phyloP scores from a whole-genome alignment of 2,797 vertebrate genomes.

The Ispidina lecontei region DNA sequence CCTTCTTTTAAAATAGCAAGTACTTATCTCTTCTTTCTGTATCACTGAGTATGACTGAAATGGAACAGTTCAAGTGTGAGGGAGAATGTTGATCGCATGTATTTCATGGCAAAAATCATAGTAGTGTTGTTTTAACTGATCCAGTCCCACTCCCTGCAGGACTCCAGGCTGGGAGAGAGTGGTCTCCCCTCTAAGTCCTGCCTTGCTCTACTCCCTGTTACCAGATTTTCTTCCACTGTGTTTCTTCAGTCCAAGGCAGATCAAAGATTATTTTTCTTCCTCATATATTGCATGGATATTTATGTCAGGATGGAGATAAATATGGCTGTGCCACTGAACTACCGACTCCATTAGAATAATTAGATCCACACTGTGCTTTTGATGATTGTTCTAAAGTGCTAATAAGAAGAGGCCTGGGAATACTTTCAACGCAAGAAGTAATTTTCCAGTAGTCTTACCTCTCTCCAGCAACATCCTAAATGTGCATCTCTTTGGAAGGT shows the following conservation, averaged over 20 bases:
- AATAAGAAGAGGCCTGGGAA: neutral
- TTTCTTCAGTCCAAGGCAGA: neutral
- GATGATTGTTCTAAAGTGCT: neutral
- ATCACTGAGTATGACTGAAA: neutral
- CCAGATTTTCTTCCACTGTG: neutral
- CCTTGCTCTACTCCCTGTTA: accelerated
- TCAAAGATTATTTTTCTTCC: neutral
- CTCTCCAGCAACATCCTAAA: neutral
- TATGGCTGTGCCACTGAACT: neutral
- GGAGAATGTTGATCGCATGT: neutral
- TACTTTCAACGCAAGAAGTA: neutral
- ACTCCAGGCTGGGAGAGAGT: neutral
- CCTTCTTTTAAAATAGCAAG: neutral
- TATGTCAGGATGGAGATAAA: neutral
- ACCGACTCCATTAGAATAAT: neutral
- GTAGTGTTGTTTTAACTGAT: neutral
- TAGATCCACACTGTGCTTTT: neutral
- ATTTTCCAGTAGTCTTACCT: neutral
- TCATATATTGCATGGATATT: neutral
- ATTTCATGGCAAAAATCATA: neutral
- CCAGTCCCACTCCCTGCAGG: neutral
- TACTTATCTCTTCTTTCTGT: neutral
- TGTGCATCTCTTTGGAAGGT: neutral
- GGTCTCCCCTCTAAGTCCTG: neutral
- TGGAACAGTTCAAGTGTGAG: neutral